Evolutionary conservation across 2,113 vertebrate species (phyloP), one percentile per base, ranked within the genome.

Genomic region (Gadus chalcogrammus): DNA sequence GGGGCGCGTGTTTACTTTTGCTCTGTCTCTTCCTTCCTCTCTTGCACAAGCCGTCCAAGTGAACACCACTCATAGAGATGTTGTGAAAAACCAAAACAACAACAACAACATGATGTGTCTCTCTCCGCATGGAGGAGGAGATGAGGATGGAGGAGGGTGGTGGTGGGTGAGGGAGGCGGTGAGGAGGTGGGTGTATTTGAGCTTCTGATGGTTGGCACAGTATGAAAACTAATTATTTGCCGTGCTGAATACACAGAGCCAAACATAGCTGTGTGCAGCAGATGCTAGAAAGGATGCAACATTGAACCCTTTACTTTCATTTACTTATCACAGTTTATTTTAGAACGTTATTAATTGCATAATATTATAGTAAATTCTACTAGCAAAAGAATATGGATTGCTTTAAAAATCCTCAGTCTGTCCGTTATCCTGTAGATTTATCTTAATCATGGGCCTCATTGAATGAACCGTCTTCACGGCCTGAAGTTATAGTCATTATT

Each of bases 171-270:
- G 42, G 8, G 42, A 42, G 6, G 5, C 11, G 1, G 38, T 42
- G 38, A 42, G 38, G 5, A 0, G 42, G 42, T 48, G 42, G 8
- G 42, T 13, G 2, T 48, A 48, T 48, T 48, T 48, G 42, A 48
- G 42, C 42, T 9, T 58, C 13, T 56, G 48, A 24, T 17, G 24
- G 65, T 67, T 70, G 65, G 64, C 38, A 56, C 65, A 67, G 65
- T 9, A 63, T 76, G 71, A 81, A 79, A 68, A 79, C 42, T 68
- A 67, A 65, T 76, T 20, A 76, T 71, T 79, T 74, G 28, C 42
- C 58, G 20, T 61, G 64, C 64, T n/a, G 62, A 15, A 12, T 69
- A 60, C 58, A 71, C 64, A 69, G 58, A 70, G 64, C 64, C 38
- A 22, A 58, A 67, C 64, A n/a, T 24, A 53, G 70, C 70, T 48